Conservation (phyloP, 2,113 vertebrate genomes). For the Onychorhynchus coronatus region DNA sequence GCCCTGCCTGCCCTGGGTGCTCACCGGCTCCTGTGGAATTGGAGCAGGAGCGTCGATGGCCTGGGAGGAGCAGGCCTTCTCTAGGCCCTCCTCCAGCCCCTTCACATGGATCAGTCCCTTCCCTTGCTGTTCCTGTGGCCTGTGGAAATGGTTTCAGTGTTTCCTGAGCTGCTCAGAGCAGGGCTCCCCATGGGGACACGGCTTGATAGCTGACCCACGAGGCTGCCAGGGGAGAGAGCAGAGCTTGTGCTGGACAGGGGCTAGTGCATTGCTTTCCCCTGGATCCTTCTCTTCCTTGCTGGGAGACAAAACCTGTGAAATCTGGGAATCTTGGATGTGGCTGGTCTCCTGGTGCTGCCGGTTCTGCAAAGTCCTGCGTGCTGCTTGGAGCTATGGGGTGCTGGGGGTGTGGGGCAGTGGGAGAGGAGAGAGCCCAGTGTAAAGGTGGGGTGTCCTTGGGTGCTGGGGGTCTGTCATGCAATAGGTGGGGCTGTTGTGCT, state of each 20-base stretch:
- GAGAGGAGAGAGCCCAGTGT: neutral
- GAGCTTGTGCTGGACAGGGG: neutral
- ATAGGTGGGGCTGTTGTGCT: neutral
- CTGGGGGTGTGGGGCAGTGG: accelerated
- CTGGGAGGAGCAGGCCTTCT: neutral
- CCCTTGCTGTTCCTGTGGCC: neutral
- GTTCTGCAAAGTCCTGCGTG: neutral
- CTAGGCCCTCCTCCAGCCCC: neutral
- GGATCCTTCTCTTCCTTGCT: accelerated
- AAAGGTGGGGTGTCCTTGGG: neutral
- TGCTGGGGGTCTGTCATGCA: neutral
- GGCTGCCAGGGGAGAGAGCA: slow-evolving; percentile 26
- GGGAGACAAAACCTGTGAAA: neutral
- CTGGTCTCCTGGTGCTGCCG: neutral
- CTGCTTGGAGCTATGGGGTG: accelerated
- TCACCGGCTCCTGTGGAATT: no score
- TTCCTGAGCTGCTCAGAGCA: neutral
- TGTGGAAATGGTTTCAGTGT: neutral
- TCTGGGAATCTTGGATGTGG: neutral
- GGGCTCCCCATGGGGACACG: neutral
- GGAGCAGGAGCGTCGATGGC: neutral
- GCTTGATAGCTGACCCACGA: slow-evolving; percentile 21
- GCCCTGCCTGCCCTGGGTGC: neutral
- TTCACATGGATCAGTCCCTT: accelerated
- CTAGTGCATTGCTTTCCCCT: neutral